phyloP scores from a whole-genome alignment of 2,888 invertebrate species.

The Mimachlamys varia region DNA sequence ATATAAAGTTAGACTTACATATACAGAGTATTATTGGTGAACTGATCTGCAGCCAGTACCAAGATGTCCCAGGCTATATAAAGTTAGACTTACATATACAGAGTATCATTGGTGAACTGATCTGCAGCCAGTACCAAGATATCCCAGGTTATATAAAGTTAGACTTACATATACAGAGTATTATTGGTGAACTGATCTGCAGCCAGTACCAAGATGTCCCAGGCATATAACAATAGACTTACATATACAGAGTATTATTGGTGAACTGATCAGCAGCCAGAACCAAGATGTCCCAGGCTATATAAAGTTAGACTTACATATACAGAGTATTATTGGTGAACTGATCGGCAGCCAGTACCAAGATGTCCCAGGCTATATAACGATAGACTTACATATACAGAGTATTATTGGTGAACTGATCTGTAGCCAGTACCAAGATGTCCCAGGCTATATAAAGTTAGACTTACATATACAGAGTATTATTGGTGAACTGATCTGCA shows the following conservation, averaged over 20 bases:
- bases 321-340: slow-evolving; percentile 64
- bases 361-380: slow-evolving; percentile 83
- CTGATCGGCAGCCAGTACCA: slow-evolving; percentile 65
- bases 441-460: slow-evolving; percentile 84
- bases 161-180: slow-evolving; percentile 65
- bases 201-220: slow-evolving; percentile 78
- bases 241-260: slow-evolving; percentile 67
- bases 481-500: slow-evolving; percentile 55
- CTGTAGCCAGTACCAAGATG: slow-evolving; percentile 67
- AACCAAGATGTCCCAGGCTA: slow-evolving; percentile 83
- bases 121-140: slow-evolving; percentile 67
- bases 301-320: slow-evolving; percentile 81
- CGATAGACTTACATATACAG: slow-evolving; percentile 64
- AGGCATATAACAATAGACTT: slow-evolving; percentile 80
- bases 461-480: slow-evolving; percentile 66
- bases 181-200: slow-evolving; percentile 57
- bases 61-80: slow-evolving; percentile 84
- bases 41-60: slow-evolving; percentile 61
- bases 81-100: slow-evolving; percentile 79
- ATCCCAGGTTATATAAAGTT: slow-evolving; percentile 84
- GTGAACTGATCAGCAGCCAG: slow-evolving; percentile 56
- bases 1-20: slow-evolving; percentile 54
- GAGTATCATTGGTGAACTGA: slow-evolving; percentile 56
- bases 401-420: slow-evolving; percentile 56
- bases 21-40: slow-evolving; percentile 64